Evolutionary conservation across 1,140 invertebrate species (phyloP).

Genomic region (Atta cephalotes): DNA sequence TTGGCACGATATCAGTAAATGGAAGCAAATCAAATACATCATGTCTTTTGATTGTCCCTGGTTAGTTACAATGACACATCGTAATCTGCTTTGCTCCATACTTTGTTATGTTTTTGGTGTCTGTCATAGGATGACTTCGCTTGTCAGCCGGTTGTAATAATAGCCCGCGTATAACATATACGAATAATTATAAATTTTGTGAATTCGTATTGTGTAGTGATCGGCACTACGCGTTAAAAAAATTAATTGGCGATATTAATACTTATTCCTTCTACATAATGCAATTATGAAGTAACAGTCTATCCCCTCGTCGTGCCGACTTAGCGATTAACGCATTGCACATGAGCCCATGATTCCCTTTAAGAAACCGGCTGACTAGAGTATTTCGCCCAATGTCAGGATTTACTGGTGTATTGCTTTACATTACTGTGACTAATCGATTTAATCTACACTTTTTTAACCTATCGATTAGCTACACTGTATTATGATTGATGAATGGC

Average conservation of each 20-base stretch:
- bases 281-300: constrained; percentile 55
- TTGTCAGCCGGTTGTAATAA: constrained; percentile 63
- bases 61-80: constrained; percentile 72
- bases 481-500: constrained; percentile 75
- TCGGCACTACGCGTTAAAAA: constrained; percentile 17
- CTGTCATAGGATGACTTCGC: constrained; percentile 59
- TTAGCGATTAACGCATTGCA: constrained; percentile 47
- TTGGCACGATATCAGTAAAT: constrained; percentile 83
- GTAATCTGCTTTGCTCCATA: constrained; percentile 69
- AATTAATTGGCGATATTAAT: constrained; percentile 28
- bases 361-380: constrained; percentile 70
- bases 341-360: constrained; percentile 22
- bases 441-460: constrained; percentile 73
- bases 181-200: constrained; percentile 5
- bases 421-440: constrained; percentile 72
- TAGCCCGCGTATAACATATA: constrained; percentile 6
- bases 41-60: constrained; percentile 83
- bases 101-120: constrained; percentile 56
- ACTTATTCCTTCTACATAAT: constrained; percentile 37
- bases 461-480: constrained; percentile 69
- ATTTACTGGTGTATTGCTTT: constrained; percentile 79
- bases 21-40: constrained; percentile 82
- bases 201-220: background rate
- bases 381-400: constrained; percentile 76
- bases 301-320: constrained; percentile 24